Conservation (phyloP, 2,797 vertebrate species). For the Chrysocyon brachyurus region DNA sequence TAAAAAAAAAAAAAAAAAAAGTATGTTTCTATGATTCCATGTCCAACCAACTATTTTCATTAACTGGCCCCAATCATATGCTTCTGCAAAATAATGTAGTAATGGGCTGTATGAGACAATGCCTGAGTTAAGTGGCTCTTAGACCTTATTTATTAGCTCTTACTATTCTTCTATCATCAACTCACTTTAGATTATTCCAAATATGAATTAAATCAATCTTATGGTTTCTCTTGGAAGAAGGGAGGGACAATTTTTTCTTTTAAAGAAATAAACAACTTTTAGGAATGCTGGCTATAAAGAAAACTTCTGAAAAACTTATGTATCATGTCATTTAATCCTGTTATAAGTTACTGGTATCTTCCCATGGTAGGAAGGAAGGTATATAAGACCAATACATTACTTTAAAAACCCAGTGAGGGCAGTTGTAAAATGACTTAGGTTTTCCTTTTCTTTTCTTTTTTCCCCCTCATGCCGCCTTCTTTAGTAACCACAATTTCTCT, state of each 20-base stretch:
- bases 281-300: not conserved
- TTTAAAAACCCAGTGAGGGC: not conserved
- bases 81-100: not conserved
- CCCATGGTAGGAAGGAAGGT: not conserved
- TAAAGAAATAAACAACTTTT: not conserved
- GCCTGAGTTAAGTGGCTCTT: not conserved
- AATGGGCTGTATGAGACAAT: not conserved
- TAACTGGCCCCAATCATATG: not conserved
- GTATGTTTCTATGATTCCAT: not conserved
- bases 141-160: not conserved
- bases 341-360: not conserved
- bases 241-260: not conserved
- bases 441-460: not conserved
- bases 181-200: not conserved
- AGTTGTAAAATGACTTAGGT: not conserved
- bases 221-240: not conserved
- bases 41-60: not conserved
- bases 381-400: not conserved
- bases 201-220: not conserved
- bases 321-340: not conserved
- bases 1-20: not conserved
- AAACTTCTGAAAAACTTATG: not conserved
- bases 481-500: not conserved
- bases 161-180: not conserved
- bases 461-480: not conserved